Percentiles rank a stretch among this genome's conserved stretches.
Evolutionary conservation across 2,113 vertebrate species (phyloP).

Genomic region (Petroica traversi): DNA sequence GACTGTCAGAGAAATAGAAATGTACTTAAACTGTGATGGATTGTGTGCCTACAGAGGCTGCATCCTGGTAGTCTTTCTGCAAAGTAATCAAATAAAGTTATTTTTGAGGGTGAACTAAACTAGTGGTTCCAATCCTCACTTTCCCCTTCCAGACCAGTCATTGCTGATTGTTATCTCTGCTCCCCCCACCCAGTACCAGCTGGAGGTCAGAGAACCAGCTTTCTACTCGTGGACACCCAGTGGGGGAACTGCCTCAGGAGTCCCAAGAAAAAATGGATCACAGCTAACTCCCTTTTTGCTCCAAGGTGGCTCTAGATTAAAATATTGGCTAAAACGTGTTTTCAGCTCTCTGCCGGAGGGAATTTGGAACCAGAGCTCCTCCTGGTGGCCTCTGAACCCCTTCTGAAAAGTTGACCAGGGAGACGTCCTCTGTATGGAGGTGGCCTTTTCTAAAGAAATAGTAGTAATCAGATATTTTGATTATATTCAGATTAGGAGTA

Average conservation of each 20-base stretch:
- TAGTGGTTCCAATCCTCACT: background rate
- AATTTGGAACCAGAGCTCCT: background rate
- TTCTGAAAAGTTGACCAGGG: background rate
- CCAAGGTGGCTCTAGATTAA: background rate
- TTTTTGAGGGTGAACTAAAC: background rate
- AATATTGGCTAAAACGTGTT: background rate
- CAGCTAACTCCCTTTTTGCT: background rate
- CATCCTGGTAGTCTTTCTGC: background rate
- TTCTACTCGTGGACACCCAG: background rate
- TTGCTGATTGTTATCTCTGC: background rate
- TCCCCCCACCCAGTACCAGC: background rate
- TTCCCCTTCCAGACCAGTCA: background rate
- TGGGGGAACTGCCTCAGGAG: background rate
- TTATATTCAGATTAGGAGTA: background rate
- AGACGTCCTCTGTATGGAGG: background rate
- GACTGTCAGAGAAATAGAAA: background rate
- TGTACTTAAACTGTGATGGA: background rate
- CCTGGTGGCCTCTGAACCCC: background rate
- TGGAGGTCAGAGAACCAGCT: background rate
- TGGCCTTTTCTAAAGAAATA: background rate
- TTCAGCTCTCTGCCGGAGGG: background rate
- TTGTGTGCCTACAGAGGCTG: background rate
- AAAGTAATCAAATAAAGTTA: background rate
- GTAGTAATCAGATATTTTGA: background rate
- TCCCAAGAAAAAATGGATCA: background rate